Evolutionary conservation across 92 coral and sea anemone genomes (phyloP), one percentile per base, ranked within the genome.

Genomic region (Porites divaricata): DNA sequence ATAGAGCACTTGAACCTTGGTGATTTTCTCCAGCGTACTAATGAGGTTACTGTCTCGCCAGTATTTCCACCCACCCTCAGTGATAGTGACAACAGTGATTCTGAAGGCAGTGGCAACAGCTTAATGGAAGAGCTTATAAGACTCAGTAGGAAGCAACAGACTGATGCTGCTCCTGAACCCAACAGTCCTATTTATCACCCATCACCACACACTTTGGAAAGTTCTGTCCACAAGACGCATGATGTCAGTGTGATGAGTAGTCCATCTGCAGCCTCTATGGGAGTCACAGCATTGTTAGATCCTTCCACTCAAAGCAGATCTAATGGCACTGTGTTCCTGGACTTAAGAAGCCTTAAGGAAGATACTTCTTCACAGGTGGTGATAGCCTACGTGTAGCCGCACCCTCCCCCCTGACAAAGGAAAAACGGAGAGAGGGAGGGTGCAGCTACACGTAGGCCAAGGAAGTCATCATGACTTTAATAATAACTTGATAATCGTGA

Each of bases 131-230:
- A 92, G 81, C 88, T 94, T 25, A 88, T 78, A 20, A 80, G 70
- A n/a, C 57, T 94, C 79, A 91, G 92, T 77, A 80, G 86, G 86
- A 92, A 69, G 85, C 98, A 94, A 71, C 92, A 79, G 67, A 92
- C 78, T 17, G 88, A 79, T 56, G 94, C 93, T 61, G 86, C 79
- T 1, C 86, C 79, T 23, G 72, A 6, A 52, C 86, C 86, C 24
- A 22, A 53, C 4, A 57, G 41, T 70, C 76, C 57, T 0, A 48
- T 19, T 54, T 26, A 54, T 52, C 85, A 25, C 41, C 70, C 56
- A 41, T 56, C 65, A 26, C 70, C 21, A 28, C 59, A 52, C 25
- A 10, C 12, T 2, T 62, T 73, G 50, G 26, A 61, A 57, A 80
- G 63, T 11, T 9, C 20, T 7, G 57, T 54, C 5, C 28, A 70